Evolutionary conservation across 2,113 vertebrate species (phyloP).

Genomic region (Hypocryptadius cinnamomeus): DNA sequence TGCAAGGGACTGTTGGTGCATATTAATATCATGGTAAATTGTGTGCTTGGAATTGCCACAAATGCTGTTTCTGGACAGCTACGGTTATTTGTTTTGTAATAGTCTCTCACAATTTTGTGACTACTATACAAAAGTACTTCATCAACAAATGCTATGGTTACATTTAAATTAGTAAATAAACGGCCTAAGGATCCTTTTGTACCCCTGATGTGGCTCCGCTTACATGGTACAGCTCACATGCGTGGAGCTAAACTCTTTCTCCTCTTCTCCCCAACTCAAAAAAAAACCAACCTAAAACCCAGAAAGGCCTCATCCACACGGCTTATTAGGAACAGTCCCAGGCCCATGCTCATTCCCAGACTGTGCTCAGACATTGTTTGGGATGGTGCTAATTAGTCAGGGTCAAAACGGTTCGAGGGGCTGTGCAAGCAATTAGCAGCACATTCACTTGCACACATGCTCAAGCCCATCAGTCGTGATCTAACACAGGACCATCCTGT

Average conservation of each 20-base stretch:
- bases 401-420: not conserved
- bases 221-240: not conserved
- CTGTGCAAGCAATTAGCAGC: constrained; percentile 33
- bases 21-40: constrained; percentile 40
- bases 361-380: constrained; percentile 29
- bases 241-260: not conserved
- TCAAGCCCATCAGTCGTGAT: not conserved
- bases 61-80: constrained; percentile 17
- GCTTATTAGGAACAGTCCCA: constrained; percentile 42
- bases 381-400: constrained; percentile 32
- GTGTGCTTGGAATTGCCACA: constrained; percentile 35
- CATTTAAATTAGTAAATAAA: constrained; percentile 35
- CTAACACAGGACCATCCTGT: not conserved
- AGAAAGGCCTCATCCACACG: not conserved
- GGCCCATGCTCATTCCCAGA: not conserved
- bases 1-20: constrained; percentile 30
- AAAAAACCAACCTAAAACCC: not conserved
- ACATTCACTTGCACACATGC: not conserved
- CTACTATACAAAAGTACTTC: not conserved
- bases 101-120: constrained; percentile 5
- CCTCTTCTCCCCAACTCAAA: not conserved
- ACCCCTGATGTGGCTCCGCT: not conserved
- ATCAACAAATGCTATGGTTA: constrained; percentile 34
- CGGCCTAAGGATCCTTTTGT: not conserved
- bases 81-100: constrained; percentile 15